Evolutionary conservation across 2,888 invertebrate genomes (phyloP).

Genomic region (Lasioglossum calceatum): DNA sequence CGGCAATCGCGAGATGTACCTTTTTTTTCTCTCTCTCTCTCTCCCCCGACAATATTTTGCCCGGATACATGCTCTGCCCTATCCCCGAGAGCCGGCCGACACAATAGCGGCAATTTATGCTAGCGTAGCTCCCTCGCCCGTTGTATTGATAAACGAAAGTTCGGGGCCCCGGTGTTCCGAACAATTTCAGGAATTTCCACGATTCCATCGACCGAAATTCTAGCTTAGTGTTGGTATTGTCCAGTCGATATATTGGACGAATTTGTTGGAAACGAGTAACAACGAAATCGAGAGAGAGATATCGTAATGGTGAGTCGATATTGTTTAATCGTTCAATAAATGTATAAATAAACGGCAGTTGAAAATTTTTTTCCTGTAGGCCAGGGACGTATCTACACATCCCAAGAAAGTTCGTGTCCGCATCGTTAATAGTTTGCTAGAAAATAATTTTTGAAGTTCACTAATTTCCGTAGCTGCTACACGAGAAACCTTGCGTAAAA

Average conservation of each 20-base stretch:
- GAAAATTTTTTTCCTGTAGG: background rate
- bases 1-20: constrained; percentile 55
- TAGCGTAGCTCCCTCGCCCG: background rate
- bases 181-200: constrained; percentile 1
- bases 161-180: background rate
- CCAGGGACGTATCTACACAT: no score
- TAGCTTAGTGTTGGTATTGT: background rate
- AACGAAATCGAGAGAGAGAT: background rate
- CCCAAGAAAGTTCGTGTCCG: background rate
- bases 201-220: background rate
- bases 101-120: background rate
- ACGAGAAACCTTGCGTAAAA: no score
- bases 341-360: background rate
- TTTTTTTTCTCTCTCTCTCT: constrained; percentile 40
- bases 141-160: background rate
- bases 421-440: background rate
- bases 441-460: background rate
- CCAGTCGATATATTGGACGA: background rate
- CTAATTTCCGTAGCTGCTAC: background rate
- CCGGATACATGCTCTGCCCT: constrained; percentile 2
- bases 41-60: constrained; percentile 15
- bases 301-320: background rate
- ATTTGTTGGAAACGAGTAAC: background rate
- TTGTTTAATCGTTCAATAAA: background rate
- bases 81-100: background rate